Conservation (phyloP, 2,797 vertebrate species). For the Lycodopsis pacificus region DNA sequence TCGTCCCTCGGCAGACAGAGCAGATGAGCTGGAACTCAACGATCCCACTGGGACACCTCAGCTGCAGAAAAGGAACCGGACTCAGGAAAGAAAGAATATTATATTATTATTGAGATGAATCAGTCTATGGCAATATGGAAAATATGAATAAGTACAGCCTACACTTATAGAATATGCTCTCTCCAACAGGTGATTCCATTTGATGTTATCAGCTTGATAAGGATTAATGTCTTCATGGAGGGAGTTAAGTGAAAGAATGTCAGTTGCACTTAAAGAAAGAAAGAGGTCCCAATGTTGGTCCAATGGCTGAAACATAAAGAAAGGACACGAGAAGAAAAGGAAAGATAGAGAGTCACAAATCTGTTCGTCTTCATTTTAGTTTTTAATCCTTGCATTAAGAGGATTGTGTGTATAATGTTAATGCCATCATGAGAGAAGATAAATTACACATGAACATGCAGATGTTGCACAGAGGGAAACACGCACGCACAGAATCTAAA, state of each 20-base stretch:
- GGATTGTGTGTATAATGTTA: conserved; percentile 74
- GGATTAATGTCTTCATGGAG: background rate
- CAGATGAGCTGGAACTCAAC: conserved; percentile 45
- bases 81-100: background rate
- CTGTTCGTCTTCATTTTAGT: conserved; percentile 52
- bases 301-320: conserved; percentile 29
- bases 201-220: background rate
- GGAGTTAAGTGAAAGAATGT: background rate
- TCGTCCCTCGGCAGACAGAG: background rate
- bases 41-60: conserved; percentile 34
- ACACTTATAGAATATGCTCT: background rate
- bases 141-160: background rate
- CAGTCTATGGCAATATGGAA: background rate
- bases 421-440: conserved; percentile 46
- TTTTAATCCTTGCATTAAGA: conserved; percentile 77
- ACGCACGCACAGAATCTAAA: conserved; percentile 37
- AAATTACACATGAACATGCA: conserved; percentile 47
- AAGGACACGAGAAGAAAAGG: conserved; percentile 1
- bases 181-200: background rate
- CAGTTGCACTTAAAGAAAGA: background rate
- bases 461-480: conserved; percentile 49
- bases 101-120: conserved; percentile 18
- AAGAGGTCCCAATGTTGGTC: conserved; percentile 1
- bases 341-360: conserved; percentile 30
- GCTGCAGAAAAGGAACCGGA: background rate